Base-by-base conservation (phyloP, 1,140 invertebrate species). In the Brachionus asplanchnoidis region DNA sequence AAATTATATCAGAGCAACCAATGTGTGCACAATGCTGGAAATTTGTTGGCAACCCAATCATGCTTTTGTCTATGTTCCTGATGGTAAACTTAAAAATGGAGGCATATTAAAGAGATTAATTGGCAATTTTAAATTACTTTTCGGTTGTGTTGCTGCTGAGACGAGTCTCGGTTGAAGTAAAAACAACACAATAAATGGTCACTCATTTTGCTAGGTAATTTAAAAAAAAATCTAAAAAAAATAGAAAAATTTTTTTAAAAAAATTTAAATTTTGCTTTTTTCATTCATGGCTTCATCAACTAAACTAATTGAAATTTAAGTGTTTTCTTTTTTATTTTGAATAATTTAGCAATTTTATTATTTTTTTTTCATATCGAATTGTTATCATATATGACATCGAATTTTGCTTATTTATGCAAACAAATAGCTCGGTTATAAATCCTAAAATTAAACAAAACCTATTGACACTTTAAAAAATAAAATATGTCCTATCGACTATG, bases 1-100 rank as follows among this genome's bases (percentile, higher is more conserved):
- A 60, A 12, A 68, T 82, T 17, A 86, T 60, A 23, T 96, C 95
- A 26, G 93, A 93, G n/a, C 94, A 94, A n/a, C 95, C 92, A 87
- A 95, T 94, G 88, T 95, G 94, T 78, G 93, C 94, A n/a, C 95
- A 95, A 88, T 97, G 95, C 85, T 94, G 93, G 88, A 97, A 97
- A 90, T 97, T 95, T 84, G 94, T 96, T 6, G 95, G 95, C 80
- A 93, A 92, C 75, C 95, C 94, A 87, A 97, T 97, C 95, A 96
- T 96, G 53, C 94, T 95, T 42, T 95, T 91, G 89, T 97, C 95
- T 91, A 97, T 95, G 89, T 93, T 93, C 86, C 93, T 77, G 11
- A 77, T 77, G 8, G 42, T 26, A 46, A 77, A 77, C 44, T 77
- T 1, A 42, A 73, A 40, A 73, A 73, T 7, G 0, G 3, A 3